phyloP scores from a whole-genome alignment of 2,797 vertebrate species.

The Cyprinella venusta region DNA sequence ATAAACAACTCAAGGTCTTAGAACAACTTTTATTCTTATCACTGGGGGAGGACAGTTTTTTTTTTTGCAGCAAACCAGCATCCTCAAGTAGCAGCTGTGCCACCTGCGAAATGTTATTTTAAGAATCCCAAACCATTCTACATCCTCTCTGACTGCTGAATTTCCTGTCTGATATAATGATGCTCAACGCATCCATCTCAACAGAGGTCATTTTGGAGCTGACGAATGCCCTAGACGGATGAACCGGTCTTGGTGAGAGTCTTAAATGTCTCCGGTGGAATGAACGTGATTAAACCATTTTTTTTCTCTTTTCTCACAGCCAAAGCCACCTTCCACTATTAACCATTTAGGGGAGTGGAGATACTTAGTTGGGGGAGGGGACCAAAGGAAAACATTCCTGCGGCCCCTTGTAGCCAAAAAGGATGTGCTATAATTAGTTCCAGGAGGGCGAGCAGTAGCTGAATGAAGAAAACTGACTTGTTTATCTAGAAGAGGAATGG shows the following conservation, averaged over 20 bases:
- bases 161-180: background rate
- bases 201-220: constrained; percentile 33
- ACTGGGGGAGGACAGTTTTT: constrained; percentile 18
- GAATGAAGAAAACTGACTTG: constrained; percentile 66
- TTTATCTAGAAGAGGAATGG: constrained; percentile 62
- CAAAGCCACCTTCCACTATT: constrained; percentile 64
- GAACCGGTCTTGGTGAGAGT: constrained; percentile 19
- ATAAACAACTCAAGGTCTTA: constrained; percentile 42
- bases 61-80: constrained; percentile 2
- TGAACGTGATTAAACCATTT: constrained; percentile 60
- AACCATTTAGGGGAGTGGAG: constrained; percentile 60
- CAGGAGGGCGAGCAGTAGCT: constrained; percentile 66
- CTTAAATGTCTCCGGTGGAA: constrained; percentile 45
- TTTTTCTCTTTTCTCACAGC: constrained; percentile 55
- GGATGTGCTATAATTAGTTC: constrained; percentile 72
- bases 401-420: constrained; percentile 66
- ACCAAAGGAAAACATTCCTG: constrained; percentile 66
- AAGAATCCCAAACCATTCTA: constrained; percentile 6
- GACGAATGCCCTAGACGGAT: background rate
- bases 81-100: constrained; percentile 25
- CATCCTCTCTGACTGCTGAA: constrained; percentile 12
- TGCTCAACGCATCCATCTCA: constrained; percentile 22
- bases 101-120: constrained; percentile 36
- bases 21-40: constrained; percentile 42
- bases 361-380: constrained; percentile 49